These are phyloP conservation scores for Brevimyrus niger DNA, from an alignment of 2,113 vertebrate genomes.

Conservation along the genomic window DNA sequence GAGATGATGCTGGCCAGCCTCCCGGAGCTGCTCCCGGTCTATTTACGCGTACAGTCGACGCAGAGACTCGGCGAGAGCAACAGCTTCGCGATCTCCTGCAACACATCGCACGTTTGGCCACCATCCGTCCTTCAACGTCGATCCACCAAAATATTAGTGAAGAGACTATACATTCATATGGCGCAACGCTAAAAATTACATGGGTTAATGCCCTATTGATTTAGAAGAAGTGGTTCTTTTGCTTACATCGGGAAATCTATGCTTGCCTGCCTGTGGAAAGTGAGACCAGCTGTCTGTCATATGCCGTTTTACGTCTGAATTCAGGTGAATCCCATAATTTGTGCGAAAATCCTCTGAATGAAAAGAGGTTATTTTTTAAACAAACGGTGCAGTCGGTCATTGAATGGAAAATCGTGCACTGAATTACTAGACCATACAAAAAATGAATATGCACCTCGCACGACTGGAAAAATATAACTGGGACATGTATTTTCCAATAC, in stretches of 20 bases:
- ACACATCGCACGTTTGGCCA: background rate
- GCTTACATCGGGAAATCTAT: background rate
- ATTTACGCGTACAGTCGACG: slow-evolving; percentile 6
- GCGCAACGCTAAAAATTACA: background rate
- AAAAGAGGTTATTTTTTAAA: background rate
- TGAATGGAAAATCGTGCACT: background rate
- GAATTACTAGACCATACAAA: background rate
- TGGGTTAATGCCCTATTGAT: background rate
- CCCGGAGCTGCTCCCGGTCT: background rate
- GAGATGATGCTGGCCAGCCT: background rate
- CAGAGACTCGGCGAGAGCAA: slow-evolving; percentile 7
- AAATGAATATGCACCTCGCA: slow-evolving; percentile 16
- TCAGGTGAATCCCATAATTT: slow-evolving; percentile 47
- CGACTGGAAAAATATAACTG: slow-evolving; percentile 32
- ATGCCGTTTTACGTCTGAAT: slow-evolving; percentile 10
- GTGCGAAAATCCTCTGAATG: slow-evolving; percentile 17
- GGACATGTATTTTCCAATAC: slow-evolving; percentile 33
- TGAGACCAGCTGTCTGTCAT: background rate
- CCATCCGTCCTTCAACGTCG: background rate
- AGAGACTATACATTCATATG: background rate
- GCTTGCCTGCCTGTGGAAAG: background rate
- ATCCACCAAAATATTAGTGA: background rate
- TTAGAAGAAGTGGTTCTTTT: background rate
- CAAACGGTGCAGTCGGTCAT: background rate
- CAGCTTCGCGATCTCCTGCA: slow-evolving; percentile 15